phyloP scores from a whole-genome alignment of 2,888 invertebrate species.

The Aporophyla nigra region DNA sequence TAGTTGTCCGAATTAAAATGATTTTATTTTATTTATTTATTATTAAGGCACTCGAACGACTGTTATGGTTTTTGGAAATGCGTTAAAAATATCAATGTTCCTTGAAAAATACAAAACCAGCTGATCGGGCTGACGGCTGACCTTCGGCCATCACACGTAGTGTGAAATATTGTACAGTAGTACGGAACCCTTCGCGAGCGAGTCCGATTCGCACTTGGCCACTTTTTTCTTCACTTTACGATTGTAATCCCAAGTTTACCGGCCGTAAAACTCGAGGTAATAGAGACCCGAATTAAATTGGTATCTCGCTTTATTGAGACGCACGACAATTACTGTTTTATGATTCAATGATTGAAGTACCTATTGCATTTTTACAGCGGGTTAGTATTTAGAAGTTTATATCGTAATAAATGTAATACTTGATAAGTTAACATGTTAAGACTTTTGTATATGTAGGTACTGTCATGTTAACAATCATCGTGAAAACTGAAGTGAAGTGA shows the following conservation, averaged over 20 bases:
- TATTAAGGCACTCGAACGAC: no score
- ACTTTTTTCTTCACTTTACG: conserved; percentile 79
- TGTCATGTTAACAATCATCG: background rate
- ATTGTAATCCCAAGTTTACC: conserved; percentile 84
- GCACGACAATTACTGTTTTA: conserved; percentile 64
- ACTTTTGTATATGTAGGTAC: background rate
- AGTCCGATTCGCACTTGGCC: background rate
- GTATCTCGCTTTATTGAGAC: conserved; percentile 72
- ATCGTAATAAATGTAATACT: background rate
- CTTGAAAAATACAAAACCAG: no score
- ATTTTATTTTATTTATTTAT: no score
- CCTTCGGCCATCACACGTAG: no score
- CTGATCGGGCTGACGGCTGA: no score
- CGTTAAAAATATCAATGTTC: no score
- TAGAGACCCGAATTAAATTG: conserved; percentile 79
- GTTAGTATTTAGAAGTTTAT: background rate
- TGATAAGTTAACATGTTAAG: no score
- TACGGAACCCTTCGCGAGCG: background rate
- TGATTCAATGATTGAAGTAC: conserved; percentile 43
- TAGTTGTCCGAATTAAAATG: no score
- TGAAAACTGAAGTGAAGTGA: no score
- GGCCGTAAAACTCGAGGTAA: conserved; percentile 80
- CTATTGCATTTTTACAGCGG: conserved; percentile 3
- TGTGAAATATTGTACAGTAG: background rate
- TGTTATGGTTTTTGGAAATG: no score